Evolutionary conservation across 1,140 invertebrate species (phyloP), one percentile per base, ranked within the genome.

Genomic region (Bombyx mandarina): DNA sequence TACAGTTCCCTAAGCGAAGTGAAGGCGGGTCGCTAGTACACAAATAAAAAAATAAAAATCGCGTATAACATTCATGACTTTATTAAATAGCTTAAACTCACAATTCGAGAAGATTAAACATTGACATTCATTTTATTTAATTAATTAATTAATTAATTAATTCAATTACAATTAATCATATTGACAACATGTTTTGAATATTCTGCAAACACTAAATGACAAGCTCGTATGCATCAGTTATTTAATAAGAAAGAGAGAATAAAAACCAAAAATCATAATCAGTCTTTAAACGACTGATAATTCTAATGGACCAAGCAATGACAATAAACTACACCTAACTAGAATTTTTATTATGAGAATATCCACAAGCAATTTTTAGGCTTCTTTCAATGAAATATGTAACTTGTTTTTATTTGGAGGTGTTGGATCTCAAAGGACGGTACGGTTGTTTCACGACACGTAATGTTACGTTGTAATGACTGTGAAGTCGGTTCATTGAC

Each of bases 151-250:
- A 63, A 59, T 58, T 61, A 46, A 56, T 64, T 58, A 65, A 60
- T 18, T 0, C 12, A 63, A 59, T 58, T 64, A 67, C 58, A 48
- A 12, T 82, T 74, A 77, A 60, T 72, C 65, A 70, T 82, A 84
- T 84, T 84, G 81, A 84, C 81, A 77, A 65, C 73, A 81, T 73
- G 65, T 73, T 82, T 84, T 81, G 81, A 84, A 84, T 78, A 65
- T 79, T 80, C 61, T 62, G 73, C 76, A 76, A 79, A 43, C 18
- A 58, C 76, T 80, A 77, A 55, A 79, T 77, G 77, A 84, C 77
- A 84, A 84, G 81, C 81, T 84, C 81, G 70, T 71, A 68, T 73
- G 26, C 26, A 35, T 12, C 50, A 12, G 7, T 49, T 49, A 8
- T 35, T 8, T 3, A 51, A 35, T 9, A 35, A 9, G 18, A 10